Evolutionary conservation across 2,113 vertebrate species (phyloP).

Genomic region (Hippocampus guttulatus): DNA sequence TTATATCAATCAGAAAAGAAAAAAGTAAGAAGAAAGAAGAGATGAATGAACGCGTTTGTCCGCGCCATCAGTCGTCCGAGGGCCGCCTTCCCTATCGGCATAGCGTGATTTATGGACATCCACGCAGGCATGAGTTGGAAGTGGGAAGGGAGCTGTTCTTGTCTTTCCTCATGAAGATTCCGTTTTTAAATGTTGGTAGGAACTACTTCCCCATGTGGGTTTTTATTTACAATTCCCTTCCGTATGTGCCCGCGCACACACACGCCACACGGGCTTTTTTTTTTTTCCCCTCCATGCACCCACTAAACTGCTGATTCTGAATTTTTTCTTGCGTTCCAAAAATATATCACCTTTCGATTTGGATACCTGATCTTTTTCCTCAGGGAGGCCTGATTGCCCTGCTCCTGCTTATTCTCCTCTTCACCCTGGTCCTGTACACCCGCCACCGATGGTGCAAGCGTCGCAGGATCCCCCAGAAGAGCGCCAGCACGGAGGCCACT

Average conservation of each 20-base stretch:
- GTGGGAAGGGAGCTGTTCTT: conserved; percentile 54
- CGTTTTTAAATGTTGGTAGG: conserved; percentile 69
- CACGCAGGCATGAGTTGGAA: conserved; percentile 61
- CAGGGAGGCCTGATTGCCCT: conserved; percentile 95
- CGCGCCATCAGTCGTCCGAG: conserved; percentile 39
- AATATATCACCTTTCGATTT: conserved; percentile 30
- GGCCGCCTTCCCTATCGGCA: conserved; percentile 44
- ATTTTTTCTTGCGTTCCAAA: conserved; percentile 13
- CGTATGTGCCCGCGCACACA: not conserved
- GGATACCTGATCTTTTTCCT: conserved; percentile 20
- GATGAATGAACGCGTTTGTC: conserved; percentile 66
- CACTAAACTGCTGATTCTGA: conserved; percentile 25
- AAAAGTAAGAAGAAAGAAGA: too few relatives aligned
- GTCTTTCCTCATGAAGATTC: conserved; percentile 68
- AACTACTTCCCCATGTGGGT: conserved; percentile 46
- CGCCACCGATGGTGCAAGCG: conserved; percentile 93
- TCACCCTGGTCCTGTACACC: conserved; percentile 89
- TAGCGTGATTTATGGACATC: conserved; percentile 66
- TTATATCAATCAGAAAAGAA: too few relatives aligned
- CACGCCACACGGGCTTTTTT: not conserved
- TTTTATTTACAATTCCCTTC: conserved; percentile 51
- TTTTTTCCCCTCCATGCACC: not conserved
- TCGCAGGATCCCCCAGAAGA: conserved; percentile 90
- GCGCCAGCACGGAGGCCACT: conserved; percentile 94
- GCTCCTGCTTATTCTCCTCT: conserved; percentile 87